Evolutionary conservation across 2,113 vertebrate species (phyloP).

Genomic region (Dromas ardeola): DNA sequence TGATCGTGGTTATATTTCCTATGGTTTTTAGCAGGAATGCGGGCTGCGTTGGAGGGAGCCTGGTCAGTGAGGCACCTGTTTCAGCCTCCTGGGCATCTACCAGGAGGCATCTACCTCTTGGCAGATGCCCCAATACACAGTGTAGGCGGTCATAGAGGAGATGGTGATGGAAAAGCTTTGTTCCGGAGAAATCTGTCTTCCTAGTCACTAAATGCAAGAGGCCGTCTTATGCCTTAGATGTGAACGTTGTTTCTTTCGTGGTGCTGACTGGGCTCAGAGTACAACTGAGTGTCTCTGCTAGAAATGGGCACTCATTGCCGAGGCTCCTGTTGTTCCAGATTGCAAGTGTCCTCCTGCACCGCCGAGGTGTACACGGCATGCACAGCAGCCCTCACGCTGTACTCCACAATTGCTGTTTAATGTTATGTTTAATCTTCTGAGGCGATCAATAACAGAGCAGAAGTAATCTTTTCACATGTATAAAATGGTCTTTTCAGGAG

Average conservation of each 20-base stretch:
- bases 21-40: neutral
- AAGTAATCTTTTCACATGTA: neutral
- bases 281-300: neutral
- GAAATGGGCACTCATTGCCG: neutral
- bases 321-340: neutral
- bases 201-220: neutral
- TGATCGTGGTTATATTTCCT: neutral
- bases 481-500: neutral
- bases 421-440: neutral
- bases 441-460: neutral
- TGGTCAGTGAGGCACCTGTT: neutral
- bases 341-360: fast-evolving
- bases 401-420: neutral
- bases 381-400: fast-evolving
- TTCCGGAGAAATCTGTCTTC: neutral
- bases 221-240: fast-evolving
- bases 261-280: neutral
- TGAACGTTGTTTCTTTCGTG: neutral
- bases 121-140: neutral
- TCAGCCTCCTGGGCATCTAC: neutral
- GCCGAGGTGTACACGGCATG: fast-evolving
- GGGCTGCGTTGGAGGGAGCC: neutral
- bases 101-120: neutral
- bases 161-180: neutral
- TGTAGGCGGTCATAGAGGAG: neutral